Base-by-base conservation (phyloP, 92 coral and sea anemone species). In the Phenganax stokvisi region DNA sequence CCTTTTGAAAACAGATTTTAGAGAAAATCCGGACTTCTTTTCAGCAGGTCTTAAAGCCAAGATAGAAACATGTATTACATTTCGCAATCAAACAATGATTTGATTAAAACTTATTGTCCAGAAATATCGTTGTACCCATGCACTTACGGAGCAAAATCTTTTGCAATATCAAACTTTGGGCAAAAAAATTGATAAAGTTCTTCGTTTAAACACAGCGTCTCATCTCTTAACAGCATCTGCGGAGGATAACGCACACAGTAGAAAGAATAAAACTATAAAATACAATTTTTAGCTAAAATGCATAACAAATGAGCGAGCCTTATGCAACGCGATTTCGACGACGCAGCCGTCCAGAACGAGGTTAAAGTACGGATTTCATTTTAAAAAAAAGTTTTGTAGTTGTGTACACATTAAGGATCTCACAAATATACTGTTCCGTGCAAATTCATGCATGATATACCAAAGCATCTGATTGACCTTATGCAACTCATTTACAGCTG, bases 101-200 rank as follows among this genome's bases (percentile, higher is more conserved):
- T 5, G 47, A 37, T 37, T 37, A 3, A 59, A 59, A 59, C 16
- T 13, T 13, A 25, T 59, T 59, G 27, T 13, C 2, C 65, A 59
- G n/a, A 25, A 13, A 59, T 13, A 37, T 37, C 47, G 47, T 37
- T 37, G 47, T 37, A 2, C 47, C 5, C 47, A 37, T 30, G 9
- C 51, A 78, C 82, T 31, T 78, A 78, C 82, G 82, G 51, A 12
- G 72, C 58, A 55, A 61, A 52, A 57, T 61, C 65, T 20, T 78
- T 89, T 10, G 91, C 80, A 64, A 89, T 92, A 68, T 91, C 97
- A 77, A 91, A 91, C 67, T 93, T 93, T 25, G 98, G 98, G 79
- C 97, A 89, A 12, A 93, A 89, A 72, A 93, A 93, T 9, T 92
- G 90, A 77, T 93, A 93, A 72, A 93, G 82, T 79, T 93, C 98